Percentiles rank a stretch among this genome's conserved stretches.
Evolutionary conservation across 1,140 invertebrate genomes (phyloP).

Genomic region (Maconellicoccus hirsutus): DNA sequence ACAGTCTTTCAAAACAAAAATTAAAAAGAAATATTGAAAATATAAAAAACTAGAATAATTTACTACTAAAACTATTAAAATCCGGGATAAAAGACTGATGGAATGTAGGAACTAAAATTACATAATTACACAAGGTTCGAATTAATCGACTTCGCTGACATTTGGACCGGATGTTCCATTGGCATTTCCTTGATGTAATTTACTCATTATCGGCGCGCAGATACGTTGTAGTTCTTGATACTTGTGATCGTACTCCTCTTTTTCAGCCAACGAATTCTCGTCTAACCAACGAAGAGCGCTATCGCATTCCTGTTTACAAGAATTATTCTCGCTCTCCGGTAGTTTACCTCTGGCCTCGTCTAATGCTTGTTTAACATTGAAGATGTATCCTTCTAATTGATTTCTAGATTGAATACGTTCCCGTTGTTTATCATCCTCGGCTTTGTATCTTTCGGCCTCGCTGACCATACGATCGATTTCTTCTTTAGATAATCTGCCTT

Average conservation of each 20-base stretch:
- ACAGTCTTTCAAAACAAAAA: too few relatives aligned
- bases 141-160: conserved; percentile 13
- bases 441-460: conserved; percentile 46
- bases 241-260: conserved; percentile 49
- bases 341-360: conserved; percentile 36
- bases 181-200: conserved; percentile 36
- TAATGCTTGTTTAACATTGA: conserved; percentile 53
- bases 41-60: too few relatives aligned
- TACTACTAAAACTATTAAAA: too few relatives aligned
- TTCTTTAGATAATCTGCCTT: conserved; percentile 74
- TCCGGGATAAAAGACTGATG: too few relatives aligned
- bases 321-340: conserved; percentile 35
- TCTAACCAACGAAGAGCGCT: conserved; percentile 49
- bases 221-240: conserved; percentile 41
- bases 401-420: conserved; percentile 61
- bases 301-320: conserved; percentile 40
- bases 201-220: conserved; percentile 43
- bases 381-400: conserved; percentile 70
- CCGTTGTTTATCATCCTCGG: conserved; percentile 48
- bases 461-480: conserved; percentile 64
- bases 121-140: neutral
- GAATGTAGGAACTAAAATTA: too few relatives aligned
- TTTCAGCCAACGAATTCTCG: conserved; percentile 46
- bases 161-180: conserved; percentile 2
- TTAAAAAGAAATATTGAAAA: too few relatives aligned